A percentile compares a stretch with the other conserved stretches of the same genome.
These are phyloP conservation scores for Peromyscus aztecus DNA, from an alignment of 2,797 vertebrate genomes.

Conservation along the genomic window DNA sequence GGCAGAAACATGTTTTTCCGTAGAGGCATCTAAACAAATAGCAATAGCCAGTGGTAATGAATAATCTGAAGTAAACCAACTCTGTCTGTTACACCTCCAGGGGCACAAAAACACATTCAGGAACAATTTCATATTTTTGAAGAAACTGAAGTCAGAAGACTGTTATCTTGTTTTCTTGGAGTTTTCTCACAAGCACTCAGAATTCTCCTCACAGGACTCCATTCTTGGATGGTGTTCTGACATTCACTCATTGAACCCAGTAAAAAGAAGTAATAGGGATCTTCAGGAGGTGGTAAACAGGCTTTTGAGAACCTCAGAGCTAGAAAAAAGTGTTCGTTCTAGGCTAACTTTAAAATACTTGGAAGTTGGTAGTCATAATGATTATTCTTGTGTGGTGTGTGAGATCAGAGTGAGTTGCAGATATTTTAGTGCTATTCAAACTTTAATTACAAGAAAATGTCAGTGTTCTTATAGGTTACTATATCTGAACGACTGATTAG, in stretches of 20 bases:
- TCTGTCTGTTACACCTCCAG: no score
- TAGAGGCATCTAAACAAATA: background rate
- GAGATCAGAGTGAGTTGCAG: slow-evolving; percentile 8
- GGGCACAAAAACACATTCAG: background rate
- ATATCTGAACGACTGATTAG: slow-evolving; percentile 11
- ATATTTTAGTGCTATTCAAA: slow-evolving; percentile 13
- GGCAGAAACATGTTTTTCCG: background rate
- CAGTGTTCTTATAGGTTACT: background rate
- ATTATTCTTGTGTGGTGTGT: background rate
- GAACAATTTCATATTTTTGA: background rate
- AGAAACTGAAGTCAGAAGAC: background rate
- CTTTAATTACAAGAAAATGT: background rate
- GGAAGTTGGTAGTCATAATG: background rate
- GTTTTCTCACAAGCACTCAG: background rate
- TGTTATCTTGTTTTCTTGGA: background rate
- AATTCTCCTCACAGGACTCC: background rate
- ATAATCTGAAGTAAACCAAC: no score
- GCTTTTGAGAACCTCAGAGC: background rate
- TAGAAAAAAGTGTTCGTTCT: background rate
- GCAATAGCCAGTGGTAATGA: background rate
- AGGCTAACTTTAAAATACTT: slow-evolving; percentile 50
- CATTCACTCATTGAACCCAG: background rate
- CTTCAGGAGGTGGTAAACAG: background rate
- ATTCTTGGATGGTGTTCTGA: background rate
- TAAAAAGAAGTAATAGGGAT: background rate